Evolutionary conservation across 2,888 invertebrate species (phyloP).

Genomic region (Sericinus montela): DNA sequence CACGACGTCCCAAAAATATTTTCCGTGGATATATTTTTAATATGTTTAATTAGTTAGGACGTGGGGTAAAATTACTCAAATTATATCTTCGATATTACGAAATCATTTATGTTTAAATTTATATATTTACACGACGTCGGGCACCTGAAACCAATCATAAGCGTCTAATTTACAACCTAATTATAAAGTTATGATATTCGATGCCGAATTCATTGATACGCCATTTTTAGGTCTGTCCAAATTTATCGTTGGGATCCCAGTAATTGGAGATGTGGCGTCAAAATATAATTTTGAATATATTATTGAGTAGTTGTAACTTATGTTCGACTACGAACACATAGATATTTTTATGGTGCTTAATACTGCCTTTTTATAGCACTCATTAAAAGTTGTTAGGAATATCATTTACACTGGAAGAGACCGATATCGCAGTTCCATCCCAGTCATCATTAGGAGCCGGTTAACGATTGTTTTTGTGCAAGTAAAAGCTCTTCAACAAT

Average conservation of each 20-base stretch:
- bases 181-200: constrained; percentile 21
- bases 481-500: constrained; percentile 14
- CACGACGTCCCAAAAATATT: no score
- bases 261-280: constrained; percentile 17
- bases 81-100: no score
- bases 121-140: background rate
- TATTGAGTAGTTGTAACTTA: constrained; percentile 19
- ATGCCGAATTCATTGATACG: constrained; percentile 13
- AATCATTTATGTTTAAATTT: background rate
- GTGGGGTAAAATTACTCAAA: no score
- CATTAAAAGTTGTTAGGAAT: constrained; percentile 5
- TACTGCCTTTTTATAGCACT: constrained; percentile 4
- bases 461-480: constrained; percentile 18
- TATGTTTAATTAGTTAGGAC: no score
- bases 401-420: constrained; percentile 6
- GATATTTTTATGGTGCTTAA: constrained; percentile 1
- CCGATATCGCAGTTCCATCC: constrained; percentile 8
- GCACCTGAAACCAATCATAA: constrained; percentile 18
- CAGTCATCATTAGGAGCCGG: constrained; percentile 11
- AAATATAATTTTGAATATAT: constrained; percentile 17
- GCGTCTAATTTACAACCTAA: constrained; percentile 21
- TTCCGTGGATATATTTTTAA: no score
- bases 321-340: background rate
- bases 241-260: constrained; percentile 7
- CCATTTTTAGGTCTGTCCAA: constrained; percentile 20